phyloP scores from a whole-genome alignment of 1,140 invertebrate species.

The Habropoda laboriosa region DNA sequence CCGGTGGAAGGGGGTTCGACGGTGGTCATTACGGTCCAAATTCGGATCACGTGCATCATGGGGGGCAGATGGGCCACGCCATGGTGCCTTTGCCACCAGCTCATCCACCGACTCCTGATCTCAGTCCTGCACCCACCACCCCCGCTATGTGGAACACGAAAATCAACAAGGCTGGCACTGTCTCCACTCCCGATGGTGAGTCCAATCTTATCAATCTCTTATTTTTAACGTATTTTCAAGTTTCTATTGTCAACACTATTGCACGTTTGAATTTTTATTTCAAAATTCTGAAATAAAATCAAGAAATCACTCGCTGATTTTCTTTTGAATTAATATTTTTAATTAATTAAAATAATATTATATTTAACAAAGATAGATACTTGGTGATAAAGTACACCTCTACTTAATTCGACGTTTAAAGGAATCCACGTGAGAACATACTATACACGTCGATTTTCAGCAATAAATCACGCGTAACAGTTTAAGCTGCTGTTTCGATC shows the following conservation, averaged over 20 bases:
- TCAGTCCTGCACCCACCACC: slow-evolving; percentile 78
- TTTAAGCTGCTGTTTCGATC: background rate
- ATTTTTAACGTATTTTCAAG: too few relatives aligned
- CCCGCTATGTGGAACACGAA: slow-evolving; percentile 83
- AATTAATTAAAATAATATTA: too few relatives aligned
- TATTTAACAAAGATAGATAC: too few relatives aligned
- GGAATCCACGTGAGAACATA: too few relatives aligned
- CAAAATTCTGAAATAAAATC: too few relatives aligned
- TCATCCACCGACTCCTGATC: slow-evolving; percentile 79
- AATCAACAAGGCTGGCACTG: slow-evolving; percentile 83
- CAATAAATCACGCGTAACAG: background rate
- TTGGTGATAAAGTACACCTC: too few relatives aligned
- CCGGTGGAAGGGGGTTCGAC: slow-evolving; percentile 72
- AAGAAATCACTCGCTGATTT: too few relatives aligned
- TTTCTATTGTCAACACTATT: background rate
- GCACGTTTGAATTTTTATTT: too few relatives aligned
- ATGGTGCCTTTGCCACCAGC: slow-evolving; percentile 70
- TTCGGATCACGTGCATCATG: slow-evolving; percentile 74
- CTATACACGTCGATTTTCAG: background rate
- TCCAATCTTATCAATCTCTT: slow-evolving; percentile 19
- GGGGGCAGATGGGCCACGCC: slow-evolving; percentile 69
- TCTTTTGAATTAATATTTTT: too few relatives aligned
- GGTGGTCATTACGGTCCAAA: slow-evolving; percentile 73
- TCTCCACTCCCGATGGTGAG: slow-evolving; percentile 85
- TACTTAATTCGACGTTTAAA: too few relatives aligned